Evolutionary conservation across 2,113 vertebrate genomes (phyloP).

Genomic region (Chaenocephalus aceratus): DNA sequence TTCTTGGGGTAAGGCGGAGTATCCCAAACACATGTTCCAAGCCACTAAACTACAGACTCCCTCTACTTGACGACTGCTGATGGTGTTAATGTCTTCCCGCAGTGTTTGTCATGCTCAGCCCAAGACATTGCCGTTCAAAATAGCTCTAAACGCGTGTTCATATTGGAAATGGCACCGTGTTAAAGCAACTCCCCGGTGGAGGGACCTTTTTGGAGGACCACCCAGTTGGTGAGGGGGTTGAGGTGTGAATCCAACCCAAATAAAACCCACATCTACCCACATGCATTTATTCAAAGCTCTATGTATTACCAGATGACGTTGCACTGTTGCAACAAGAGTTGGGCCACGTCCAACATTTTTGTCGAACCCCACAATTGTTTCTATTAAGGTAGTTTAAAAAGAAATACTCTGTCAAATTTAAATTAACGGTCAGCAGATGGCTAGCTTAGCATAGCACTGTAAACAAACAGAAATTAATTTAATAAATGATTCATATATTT

Average conservation of each 20-base stretch:
- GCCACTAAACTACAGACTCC: neutral
- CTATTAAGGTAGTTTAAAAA: no score
- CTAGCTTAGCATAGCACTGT: neutral
- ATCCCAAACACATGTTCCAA: neutral
- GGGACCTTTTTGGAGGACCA: neutral
- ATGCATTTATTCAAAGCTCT: neutral
- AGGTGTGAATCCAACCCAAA: neutral
- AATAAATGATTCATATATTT: neutral
- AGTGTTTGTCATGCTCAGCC: conserved; percentile 4
- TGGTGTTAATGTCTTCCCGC: conserved; percentile 9
- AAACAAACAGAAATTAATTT: neutral
- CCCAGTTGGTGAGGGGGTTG: neutral
- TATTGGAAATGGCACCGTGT: conserved; percentile 5
- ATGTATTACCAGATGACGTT: neutral
- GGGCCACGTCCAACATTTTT: neutral
- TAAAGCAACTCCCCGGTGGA: neutral
- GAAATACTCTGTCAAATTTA: neutral
- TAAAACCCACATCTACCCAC: neutral
- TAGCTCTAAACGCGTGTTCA: conserved; percentile 17
- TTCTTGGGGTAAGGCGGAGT: neutral
- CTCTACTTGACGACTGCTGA: conserved; percentile 14
- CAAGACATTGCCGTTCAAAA: conserved; percentile 16
- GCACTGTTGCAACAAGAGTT: neutral
- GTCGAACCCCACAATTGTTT: neutral
- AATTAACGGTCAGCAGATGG: neutral